Base-by-base conservation (phyloP, 2,113 vertebrate species). In the Anarhynchus alexandrinus region DNA sequence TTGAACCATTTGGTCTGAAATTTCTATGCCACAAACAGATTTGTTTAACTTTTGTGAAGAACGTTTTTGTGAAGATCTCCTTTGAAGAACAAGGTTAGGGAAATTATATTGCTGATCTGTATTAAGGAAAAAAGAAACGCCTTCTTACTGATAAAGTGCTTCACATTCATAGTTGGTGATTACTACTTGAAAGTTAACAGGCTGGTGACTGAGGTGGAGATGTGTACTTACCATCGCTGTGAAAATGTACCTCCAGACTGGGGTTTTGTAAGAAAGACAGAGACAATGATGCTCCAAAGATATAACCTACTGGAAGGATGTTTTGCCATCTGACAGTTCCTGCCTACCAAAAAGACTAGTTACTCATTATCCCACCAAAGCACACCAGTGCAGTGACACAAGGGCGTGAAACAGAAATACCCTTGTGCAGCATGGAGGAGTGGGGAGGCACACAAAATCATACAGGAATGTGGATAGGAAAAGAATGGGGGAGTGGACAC, bases 371-470 rank as follows among this genome's bases (percentile, higher is more conserved):
- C 14, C 20, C 32, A 26, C 23, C 14, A 42, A 69, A 69, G 49
- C 34, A 43, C 16, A 5, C 12, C 9, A 52, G 10, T 66, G 26
- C 13, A 38, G 16, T 69, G 49, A 36, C 19, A 65, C 4, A 4
- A 45, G 12, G 8, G 10, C 3, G 6, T 64, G 43, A 70, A 82
- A 52, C 20, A 51, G 45, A 67, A 92, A 43, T 27, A 43, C 3
- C 21, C 23, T 70, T 65, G 4, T 43, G 32, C 4, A 3, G 16
- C 19, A n/a, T 9, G 0, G 4, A 11, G 38, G 30, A 23, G 3
- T 42, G 36, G 3, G 15, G 7, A 38, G 15, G 12, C 8, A 26
- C 5, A 26, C 34, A 66, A 80, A 66, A 36, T 38, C 2, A 0
- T 14, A 11, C 1, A 1, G 43, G 6, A 57, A 19, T 55, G 7